phyloP scores from a whole-genome alignment of 2,797 vertebrate genomes.

The Pangasius krempfi region DNA sequence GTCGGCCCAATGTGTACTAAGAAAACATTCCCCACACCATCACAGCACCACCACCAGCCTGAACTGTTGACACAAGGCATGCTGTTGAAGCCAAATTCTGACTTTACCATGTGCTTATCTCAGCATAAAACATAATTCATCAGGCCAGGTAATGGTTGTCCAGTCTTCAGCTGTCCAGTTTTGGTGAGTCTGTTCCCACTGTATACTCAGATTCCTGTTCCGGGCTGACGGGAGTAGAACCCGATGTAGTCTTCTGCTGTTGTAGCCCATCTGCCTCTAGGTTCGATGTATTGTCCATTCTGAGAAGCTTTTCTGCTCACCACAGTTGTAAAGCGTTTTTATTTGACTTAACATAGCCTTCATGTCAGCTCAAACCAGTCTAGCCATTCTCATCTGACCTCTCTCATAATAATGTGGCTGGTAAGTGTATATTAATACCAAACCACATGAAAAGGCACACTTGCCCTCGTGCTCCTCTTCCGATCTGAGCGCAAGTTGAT shows the following conservation, averaged over 20 bases:
- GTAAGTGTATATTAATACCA: neutral
- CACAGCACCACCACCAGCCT: neutral
- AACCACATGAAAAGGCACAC: neutral
- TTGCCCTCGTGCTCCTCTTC: neutral
- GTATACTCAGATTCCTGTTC: neutral
- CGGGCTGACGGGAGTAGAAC: neutral
- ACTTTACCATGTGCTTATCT: neutral
- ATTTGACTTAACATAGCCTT: neutral
- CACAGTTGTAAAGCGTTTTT: neutral
- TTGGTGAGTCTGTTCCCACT: neutral
- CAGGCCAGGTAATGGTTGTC: neutral
- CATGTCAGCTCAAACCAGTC: neutral
- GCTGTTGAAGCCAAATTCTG: neutral
- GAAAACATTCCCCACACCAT: neutral
- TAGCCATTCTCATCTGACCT: neutral
- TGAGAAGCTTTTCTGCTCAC: neutral
- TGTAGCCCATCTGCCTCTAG: neutral
- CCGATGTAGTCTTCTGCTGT: neutral
- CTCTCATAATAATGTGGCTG: neutral
- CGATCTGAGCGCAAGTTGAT: conserved; percentile 3
- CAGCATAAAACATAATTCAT: neutral
- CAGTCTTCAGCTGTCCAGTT: neutral
- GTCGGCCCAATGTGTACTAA: neutral
- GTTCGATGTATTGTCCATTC: neutral
- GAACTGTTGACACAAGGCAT: neutral